These are phyloP conservation scores for Paradoxurus hermaphroditus DNA, from an alignment of 2,113 vertebrate genomes.

Conservation along the genomic window DNA sequence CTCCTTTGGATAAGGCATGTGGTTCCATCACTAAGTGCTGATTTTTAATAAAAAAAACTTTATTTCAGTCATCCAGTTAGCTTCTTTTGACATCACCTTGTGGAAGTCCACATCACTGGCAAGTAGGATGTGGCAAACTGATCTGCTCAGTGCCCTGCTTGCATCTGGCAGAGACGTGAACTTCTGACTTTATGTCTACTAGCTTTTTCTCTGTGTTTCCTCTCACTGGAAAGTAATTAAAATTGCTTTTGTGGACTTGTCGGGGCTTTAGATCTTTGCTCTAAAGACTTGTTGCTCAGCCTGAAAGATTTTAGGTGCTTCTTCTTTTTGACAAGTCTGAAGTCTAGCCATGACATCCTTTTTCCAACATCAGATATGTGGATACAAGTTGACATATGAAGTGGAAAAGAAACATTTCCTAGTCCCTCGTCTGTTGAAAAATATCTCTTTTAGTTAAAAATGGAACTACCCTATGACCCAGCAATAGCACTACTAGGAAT, in stretches of 20 bases:
- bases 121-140: not conserved
- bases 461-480: too few relatives aligned
- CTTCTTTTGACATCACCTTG: not conserved
- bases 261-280: not conserved
- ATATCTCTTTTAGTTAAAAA: not conserved
- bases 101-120: not conserved
- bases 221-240: not conserved
- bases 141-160: not conserved
- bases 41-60: not conserved
- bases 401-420: not conserved
- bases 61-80: not conserved
- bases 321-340: not conserved
- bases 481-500: too few relatives aligned
- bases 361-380: not conserved
- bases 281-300: not conserved
- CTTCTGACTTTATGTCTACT: not conserved
- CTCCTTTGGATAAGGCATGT: not conserved
- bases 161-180: not conserved
- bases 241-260: not conserved
- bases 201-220: not conserved
- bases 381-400: not conserved
- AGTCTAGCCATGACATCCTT: not conserved
- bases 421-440: not conserved
- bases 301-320: not conserved
- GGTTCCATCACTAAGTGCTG: not conserved